These are phyloP conservation scores for Aphidius colemani DNA, from an alignment of 2,888 invertebrate species.

Conservation along the genomic window DNA sequence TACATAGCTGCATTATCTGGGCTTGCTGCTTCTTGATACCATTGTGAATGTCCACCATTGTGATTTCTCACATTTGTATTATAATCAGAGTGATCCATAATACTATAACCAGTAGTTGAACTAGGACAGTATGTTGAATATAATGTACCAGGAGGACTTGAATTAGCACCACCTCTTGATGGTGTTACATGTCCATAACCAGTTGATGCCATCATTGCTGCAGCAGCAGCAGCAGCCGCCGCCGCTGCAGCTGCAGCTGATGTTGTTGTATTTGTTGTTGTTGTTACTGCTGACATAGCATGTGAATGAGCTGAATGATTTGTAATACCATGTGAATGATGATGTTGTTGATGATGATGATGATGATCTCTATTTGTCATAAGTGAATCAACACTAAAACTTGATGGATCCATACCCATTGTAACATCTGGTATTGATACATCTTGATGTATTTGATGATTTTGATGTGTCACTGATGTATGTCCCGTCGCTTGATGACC, in stretches of 20 bases:
- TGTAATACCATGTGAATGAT: slow-evolving; percentile 30
- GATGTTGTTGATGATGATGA: slow-evolving; percentile 42
- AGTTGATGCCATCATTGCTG: slow-evolving; percentile 55
- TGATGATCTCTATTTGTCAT: slow-evolving; percentile 62
- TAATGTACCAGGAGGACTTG: slow-evolving; percentile 53
- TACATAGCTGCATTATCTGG: slow-evolving; percentile 55
- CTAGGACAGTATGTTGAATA: slow-evolving; percentile 53
- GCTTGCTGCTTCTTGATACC: slow-evolving; percentile 58
- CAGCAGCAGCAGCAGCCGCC: slow-evolving; percentile 51
- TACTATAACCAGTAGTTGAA: slow-evolving; percentile 43
- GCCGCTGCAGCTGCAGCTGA: slow-evolving; percentile 55
- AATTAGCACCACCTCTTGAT: slow-evolving; percentile 44
- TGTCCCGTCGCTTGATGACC: slow-evolving; percentile 44
- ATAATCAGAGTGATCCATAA: slow-evolving; percentile 57
- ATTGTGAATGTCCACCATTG: slow-evolving; percentile 51
- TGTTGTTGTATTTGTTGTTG: slow-evolving; percentile 45
- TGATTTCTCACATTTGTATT: slow-evolving; percentile 50
- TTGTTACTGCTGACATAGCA: slow-evolving; percentile 44
- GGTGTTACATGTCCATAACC: slow-evolving; percentile 53
- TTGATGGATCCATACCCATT: slow-evolving; percentile 58
- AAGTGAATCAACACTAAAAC: slow-evolving; percentile 68
- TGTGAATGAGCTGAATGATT: slow-evolving; percentile 41
- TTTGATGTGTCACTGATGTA: slow-evolving; percentile 41
- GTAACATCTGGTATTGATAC: slow-evolving; percentile 52
- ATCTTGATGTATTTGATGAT: slow-evolving; percentile 47